Percentiles rank a stretch among this genome's conserved stretches.
Conservation (phyloP, 1,140 invertebrate species). For the Dreissena polymorpha region DNA sequence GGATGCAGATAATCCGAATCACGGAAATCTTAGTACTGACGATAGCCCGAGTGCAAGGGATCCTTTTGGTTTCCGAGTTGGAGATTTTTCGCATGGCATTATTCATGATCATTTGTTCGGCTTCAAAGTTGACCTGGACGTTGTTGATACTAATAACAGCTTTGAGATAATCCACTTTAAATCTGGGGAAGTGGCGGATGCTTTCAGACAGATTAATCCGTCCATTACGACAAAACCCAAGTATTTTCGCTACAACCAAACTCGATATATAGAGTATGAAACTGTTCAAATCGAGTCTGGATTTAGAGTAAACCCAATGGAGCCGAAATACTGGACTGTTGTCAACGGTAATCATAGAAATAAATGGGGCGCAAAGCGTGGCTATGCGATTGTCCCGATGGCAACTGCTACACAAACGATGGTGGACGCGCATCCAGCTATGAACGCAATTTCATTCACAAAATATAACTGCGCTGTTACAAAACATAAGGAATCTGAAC, state of each 20-base stretch:
- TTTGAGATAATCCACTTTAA: slow-evolving; percentile 60
- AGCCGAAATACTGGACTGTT: slow-evolving; percentile 51
- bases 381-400: slow-evolving; percentile 46
- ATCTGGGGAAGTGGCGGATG: slow-evolving; percentile 27
- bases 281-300: slow-evolving; percentile 35
- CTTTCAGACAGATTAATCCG: slow-evolving; percentile 26
- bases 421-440: slow-evolving; percentile 42
- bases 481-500: slow-evolving; percentile 51
- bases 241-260: slow-evolving; percentile 47
- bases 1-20: slow-evolving; percentile 45
- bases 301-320: slow-evolving; percentile 24
- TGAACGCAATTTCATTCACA: slow-evolving; percentile 48
- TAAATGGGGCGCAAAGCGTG: slow-evolving; percentile 48
- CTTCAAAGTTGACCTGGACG: slow-evolving; percentile 70
- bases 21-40: slow-evolving; percentile 30
- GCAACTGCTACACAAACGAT: slow-evolving; percentile 29
- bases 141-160: slow-evolving; percentile 60
- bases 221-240: slow-evolving; percentile 9
- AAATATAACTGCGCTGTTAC: slow-evolving; percentile 56
- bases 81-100: slow-evolving; percentile 53
- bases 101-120: slow-evolving; percentile 71
- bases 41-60: slow-evolving; percentile 26
- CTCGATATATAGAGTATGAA: slow-evolving; percentile 49
- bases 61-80: slow-evolving; percentile 60
- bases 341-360: slow-evolving; percentile 51